A percentile compares a stretch with the other conserved stretches of the same genome.
Conservation (phyloP, 1,140 invertebrate genomes). For the Proales similis region DNA sequence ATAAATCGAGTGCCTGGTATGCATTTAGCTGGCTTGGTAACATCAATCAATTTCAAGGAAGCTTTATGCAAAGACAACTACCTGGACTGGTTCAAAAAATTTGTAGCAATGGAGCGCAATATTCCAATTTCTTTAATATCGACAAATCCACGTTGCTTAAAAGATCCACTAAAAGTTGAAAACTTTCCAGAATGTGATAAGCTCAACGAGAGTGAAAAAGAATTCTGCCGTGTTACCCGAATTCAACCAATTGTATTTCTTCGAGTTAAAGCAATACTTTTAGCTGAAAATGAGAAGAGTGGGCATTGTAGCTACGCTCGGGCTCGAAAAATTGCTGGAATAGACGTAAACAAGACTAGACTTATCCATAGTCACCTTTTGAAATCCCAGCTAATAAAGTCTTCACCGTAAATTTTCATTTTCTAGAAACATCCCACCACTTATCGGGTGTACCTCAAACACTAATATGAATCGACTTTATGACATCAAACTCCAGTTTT, state of each 20-base stretch:
- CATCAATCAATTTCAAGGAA: constrained; percentile 19
- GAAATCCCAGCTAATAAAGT: constrained; percentile 17
- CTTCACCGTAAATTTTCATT: no score
- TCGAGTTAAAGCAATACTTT: constrained; percentile 23
- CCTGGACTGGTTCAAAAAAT: constrained; percentile 36
- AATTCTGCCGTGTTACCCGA: constrained; percentile 27
- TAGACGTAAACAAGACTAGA: constrained; percentile 37
- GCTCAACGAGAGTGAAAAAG: constrained; percentile 24
- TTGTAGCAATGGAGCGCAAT: constrained; percentile 20
- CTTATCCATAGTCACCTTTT: constrained; percentile 14
- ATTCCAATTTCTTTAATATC: not conserved
- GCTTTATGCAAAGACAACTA: not conserved
- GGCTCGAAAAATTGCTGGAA: constrained; percentile 33
- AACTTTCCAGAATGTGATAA: constrained; percentile 34
- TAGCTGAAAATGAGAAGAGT: constrained; percentile 4
- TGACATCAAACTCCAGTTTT: no score
- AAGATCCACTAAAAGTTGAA: constrained; percentile 26
- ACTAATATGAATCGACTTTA: no score
- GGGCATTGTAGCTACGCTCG: constrained; percentile 28
- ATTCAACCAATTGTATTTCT: constrained; percentile 11
- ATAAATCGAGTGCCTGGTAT: constrained; percentile 3
- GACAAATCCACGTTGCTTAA: constrained; percentile 22
- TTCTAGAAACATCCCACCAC: no score
- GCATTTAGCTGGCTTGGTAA: constrained; percentile 19
- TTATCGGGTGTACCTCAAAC: no score